Percentiles rank a stretch among this genome's conserved stretches.
These are phyloP conservation scores for Drosophila dunni DNA, from an alignment of 1,140 invertebrate genomes.

Conservation along the genomic window DNA sequence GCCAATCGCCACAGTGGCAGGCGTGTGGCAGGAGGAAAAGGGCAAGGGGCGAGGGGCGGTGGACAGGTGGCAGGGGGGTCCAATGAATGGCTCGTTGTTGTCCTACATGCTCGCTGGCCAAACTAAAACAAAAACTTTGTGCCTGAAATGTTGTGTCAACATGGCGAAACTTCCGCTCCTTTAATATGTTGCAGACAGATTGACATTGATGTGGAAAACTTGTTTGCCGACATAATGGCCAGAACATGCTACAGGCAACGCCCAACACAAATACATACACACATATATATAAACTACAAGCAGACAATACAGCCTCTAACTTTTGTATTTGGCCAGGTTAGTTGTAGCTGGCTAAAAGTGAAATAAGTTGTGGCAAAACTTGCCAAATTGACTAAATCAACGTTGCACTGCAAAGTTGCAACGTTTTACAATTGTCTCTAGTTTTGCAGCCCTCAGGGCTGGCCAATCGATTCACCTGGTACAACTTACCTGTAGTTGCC, in stretches of 20 bases:
- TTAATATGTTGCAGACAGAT: conserved; percentile 84
- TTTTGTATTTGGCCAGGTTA: conserved; percentile 24
- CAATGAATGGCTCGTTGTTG: conserved; percentile 27
- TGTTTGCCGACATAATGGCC: conserved; percentile 72
- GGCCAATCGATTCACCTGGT: not conserved
- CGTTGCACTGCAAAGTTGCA: conserved; percentile 41
- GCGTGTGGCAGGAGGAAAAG: conserved; percentile 18
- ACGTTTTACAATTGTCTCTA: conserved; percentile 49
- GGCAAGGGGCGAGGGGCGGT: no score
- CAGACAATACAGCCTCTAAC: conserved; percentile 46
- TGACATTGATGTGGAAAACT: conserved; percentile 84
- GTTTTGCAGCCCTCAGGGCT: not conserved
- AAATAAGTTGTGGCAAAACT: conserved; percentile 70
- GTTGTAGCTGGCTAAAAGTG: conserved; percentile 61
- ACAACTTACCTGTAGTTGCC: conserved; percentile 88
- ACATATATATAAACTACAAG: conserved; percentile 18
- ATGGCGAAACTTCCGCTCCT: conserved; percentile 79
- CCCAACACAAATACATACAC: not conserved
- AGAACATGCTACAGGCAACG: conserved; percentile 41
- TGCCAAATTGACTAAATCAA: conserved; percentile 78
- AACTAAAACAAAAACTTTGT: conserved; percentile 72
- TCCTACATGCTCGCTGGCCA: conserved; percentile 16
- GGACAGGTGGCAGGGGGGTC: conserved; percentile 1
- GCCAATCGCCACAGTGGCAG: conserved; percentile 37
- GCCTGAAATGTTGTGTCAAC: conserved; percentile 81